Percentiles rank a stretch among this genome's conserved stretches.
Conservation (phyloP, 2,797 vertebrate species). For the Philypnodon macrostomus region DNA sequence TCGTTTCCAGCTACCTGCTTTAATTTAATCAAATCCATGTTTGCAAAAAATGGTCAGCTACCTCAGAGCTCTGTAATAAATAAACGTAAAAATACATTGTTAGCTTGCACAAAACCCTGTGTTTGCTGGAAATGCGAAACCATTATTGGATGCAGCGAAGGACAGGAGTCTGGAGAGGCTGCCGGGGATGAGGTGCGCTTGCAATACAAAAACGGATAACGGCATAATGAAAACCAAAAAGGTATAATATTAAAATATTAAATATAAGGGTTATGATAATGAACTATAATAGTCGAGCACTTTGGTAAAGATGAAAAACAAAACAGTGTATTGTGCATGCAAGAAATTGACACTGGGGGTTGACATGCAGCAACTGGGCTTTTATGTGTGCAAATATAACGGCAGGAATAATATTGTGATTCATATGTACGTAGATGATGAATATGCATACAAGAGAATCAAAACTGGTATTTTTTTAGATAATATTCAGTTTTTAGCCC, state of each 20-base stretch:
- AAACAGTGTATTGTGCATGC: conserved; percentile 16
- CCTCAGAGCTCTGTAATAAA: conserved; percentile 25
- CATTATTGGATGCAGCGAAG: background rate
- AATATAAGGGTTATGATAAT: background rate
- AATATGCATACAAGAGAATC: accelerated
- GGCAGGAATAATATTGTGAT: background rate
- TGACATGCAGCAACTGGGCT: conserved; percentile 2
- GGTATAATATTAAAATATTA: too few relatives aligned
- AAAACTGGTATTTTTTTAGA: accelerated
- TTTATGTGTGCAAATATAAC: background rate
- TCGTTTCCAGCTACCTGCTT: conserved; percentile 63
- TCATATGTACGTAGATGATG: background rate
- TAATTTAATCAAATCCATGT: conserved; percentile 62
- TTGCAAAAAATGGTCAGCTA: conserved; percentile 8
- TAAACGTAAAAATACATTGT: conserved; percentile 1
- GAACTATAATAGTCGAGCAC: background rate
- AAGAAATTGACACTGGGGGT: conserved; percentile 12
- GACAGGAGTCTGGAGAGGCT: background rate
- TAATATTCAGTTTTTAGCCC: background rate
- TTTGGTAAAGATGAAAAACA: conserved; percentile 4
- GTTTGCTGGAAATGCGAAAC: background rate
- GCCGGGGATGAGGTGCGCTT: background rate
- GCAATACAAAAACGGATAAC: background rate
- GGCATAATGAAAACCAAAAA: background rate
- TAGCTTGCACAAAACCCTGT: background rate